These are phyloP conservation scores for Phasianus colchicus DNA, from an alignment of 2,113 vertebrate species.

Conservation along the genomic window DNA sequence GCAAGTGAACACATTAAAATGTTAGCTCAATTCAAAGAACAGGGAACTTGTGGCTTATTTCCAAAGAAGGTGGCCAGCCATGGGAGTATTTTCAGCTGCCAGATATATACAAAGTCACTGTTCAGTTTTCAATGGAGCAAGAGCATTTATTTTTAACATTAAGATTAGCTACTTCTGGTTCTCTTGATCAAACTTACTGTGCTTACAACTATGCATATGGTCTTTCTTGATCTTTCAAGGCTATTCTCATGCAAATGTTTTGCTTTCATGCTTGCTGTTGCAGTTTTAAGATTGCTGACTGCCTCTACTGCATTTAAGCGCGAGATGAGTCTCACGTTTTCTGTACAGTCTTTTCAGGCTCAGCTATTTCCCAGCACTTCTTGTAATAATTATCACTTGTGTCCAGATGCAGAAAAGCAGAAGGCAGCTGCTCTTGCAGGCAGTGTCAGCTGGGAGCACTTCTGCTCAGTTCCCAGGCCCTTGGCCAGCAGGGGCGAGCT, in stretches of 20 bases:
- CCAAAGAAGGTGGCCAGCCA: not conserved
- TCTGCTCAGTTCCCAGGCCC: slow-evolving; percentile 65
- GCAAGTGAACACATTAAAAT: not conserved
- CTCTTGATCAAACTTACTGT: not conserved
- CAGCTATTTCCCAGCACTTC: slow-evolving; percentile 30
- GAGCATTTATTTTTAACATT: not conserved
- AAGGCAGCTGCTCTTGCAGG: slow-evolving; percentile 42
- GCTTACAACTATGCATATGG: not conserved
- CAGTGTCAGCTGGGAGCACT: slow-evolving; percentile 45
- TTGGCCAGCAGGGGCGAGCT: not conserved
- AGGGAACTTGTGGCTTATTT: not conserved
- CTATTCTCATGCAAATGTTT: not conserved
- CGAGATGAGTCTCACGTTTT: not conserved
- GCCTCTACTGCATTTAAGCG: not conserved
- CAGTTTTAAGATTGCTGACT: not conserved
- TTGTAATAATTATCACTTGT: not conserved
- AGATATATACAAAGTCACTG: not conserved
- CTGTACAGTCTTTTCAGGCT: not conserved
- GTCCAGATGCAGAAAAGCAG: slow-evolving; percentile 14
- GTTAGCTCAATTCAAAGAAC: not conserved
- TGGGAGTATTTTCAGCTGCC: not conserved
- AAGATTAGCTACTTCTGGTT: not conserved
- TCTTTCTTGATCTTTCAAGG: not conserved
- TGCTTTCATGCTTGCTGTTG: not conserved
- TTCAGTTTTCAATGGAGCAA: not conserved